phyloP scores from a whole-genome alignment of 1,140 invertebrate genomes.

The Drosophila leontia region DNA sequence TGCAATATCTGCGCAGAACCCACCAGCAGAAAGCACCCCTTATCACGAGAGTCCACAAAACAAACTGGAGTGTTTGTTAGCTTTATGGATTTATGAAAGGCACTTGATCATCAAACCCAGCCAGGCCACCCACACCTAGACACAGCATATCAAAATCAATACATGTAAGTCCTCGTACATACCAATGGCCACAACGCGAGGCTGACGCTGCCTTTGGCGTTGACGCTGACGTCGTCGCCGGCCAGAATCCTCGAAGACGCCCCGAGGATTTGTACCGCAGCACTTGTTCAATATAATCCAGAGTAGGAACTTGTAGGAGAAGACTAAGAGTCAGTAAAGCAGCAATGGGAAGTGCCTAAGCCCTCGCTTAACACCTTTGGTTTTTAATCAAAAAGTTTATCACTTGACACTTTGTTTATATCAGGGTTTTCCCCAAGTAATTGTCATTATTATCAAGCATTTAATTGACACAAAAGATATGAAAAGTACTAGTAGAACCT shows the following conservation, averaged over 20 bases:
- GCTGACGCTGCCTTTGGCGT: slow-evolving; percentile 2
- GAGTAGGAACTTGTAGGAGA: slow-evolving; percentile 47
- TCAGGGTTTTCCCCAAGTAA: background rate
- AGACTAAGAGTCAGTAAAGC: background rate
- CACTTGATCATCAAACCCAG: slow-evolving; percentile 38
- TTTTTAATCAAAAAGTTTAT: slow-evolving; percentile 2
- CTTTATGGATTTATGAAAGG: slow-evolving; percentile 48
- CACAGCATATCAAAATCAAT: slow-evolving; percentile 43
- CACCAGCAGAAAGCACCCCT: slow-evolving; percentile 1
- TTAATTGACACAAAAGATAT: background rate
- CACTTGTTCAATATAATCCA: slow-evolving; percentile 56
- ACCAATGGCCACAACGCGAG: slow-evolving; percentile 20
- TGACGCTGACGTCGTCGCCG: slow-evolving; percentile 2
- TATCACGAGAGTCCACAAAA: slow-evolving; percentile 29
- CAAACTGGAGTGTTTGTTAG: slow-evolving; percentile 39
- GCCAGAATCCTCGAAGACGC: slow-evolving; percentile 1
- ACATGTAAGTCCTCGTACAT: slow-evolving; percentile 20
- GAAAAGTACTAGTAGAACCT: background rate
- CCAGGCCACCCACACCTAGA: slow-evolving; percentile 42
- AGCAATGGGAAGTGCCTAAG: background rate
- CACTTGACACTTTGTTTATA: background rate
- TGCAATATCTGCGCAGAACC: slow-evolving; percentile 29
- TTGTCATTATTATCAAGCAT: background rate
- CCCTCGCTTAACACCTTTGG: slow-evolving; percentile 16
- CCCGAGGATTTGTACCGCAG: slow-evolving; percentile 27